Percentiles rank a stretch among this genome's conserved stretches.
These are phyloP conservation scores for Oconnorella tubifera DNA, from an alignment of 2,888 invertebrate species.

Conservation along the genomic window DNA sequence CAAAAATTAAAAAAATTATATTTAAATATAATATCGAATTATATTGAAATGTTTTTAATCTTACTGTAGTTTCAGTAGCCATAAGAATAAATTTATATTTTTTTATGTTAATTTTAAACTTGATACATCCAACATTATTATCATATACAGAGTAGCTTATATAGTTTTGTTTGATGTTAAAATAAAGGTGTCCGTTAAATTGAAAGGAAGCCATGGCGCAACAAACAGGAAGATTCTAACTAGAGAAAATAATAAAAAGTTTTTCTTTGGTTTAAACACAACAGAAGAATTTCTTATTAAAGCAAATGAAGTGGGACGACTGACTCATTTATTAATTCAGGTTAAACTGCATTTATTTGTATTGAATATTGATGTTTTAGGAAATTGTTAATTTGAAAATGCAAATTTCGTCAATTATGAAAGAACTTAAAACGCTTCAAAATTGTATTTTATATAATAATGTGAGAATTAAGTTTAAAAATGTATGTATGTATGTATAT, in stretches of 20 bases:
- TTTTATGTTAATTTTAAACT: neutral
- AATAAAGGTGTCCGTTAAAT: neutral
- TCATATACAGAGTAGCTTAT: too few species aligned
- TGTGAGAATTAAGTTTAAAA: neutral
- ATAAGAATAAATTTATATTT: neutral
- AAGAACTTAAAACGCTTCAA: too few species aligned
- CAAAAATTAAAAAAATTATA: too few species aligned
- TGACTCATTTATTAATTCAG: neutral
- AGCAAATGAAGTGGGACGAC: neutral
- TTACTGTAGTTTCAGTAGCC: neutral
- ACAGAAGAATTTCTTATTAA: neutral
- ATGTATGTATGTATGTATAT: too few species aligned
- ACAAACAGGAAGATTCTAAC: neutral
- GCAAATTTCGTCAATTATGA: too few species aligned
- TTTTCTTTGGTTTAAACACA: neutral
- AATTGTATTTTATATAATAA: too few species aligned
- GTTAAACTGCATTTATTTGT: neutral
- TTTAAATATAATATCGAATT: neutral
- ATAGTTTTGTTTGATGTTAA: neutral
- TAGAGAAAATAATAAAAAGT: neutral
- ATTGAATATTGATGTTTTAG: too few species aligned
- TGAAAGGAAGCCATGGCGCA: neutral
- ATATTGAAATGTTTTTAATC: neutral
- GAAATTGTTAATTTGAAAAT: too few species aligned
- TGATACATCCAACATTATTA: too few species aligned